phyloP scores from a whole-genome alignment of 1,140 invertebrate species.

The Drosophila sp. region DNA sequence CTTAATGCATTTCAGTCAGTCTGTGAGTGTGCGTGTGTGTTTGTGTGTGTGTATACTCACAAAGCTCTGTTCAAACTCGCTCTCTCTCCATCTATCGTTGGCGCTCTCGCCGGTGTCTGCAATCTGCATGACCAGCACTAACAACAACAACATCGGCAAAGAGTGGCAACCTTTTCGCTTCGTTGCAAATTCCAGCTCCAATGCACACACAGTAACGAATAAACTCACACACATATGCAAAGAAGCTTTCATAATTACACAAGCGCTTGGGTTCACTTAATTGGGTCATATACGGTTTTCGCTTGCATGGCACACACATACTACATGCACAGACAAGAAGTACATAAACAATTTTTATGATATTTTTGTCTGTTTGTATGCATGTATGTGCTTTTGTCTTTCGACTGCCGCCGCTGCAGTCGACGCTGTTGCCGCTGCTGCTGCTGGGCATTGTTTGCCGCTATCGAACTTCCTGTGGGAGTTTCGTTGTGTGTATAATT shows the following conservation, averaged over 20 bases:
- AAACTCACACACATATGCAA: constrained; percentile 38
- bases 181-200: constrained; percentile 77
- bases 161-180: constrained; percentile 80
- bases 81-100: constrained; percentile 49
- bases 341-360: constrained; percentile 51
- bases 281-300: constrained; percentile 80
- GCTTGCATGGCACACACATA: constrained; percentile 53
- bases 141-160: constrained; percentile 44
- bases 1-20: constrained; percentile 54
- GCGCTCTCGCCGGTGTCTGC: constrained; percentile 56
- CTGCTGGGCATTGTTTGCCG: constrained; percentile 51
- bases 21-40: constrained; percentile 7
- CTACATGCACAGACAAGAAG: constrained; percentile 21
- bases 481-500: constrained; percentile 65
- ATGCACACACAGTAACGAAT: constrained; percentile 59
- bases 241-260: constrained; percentile 76
- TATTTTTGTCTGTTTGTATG: constrained; percentile 47
- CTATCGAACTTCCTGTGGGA: constrained; percentile 72
- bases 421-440: constrained; percentile 9
- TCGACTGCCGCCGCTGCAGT: constrained; percentile 9
- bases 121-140: constrained; percentile 71
- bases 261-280: constrained; percentile 70
- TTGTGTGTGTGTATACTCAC: constrained; percentile 29
- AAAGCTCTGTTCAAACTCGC: constrained; percentile 30
- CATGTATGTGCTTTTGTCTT: constrained; percentile 44